Evolutionary conservation across 2,888 invertebrate genomes (phyloP).

Genomic region (Petrolisthes manimaculis): DNA sequence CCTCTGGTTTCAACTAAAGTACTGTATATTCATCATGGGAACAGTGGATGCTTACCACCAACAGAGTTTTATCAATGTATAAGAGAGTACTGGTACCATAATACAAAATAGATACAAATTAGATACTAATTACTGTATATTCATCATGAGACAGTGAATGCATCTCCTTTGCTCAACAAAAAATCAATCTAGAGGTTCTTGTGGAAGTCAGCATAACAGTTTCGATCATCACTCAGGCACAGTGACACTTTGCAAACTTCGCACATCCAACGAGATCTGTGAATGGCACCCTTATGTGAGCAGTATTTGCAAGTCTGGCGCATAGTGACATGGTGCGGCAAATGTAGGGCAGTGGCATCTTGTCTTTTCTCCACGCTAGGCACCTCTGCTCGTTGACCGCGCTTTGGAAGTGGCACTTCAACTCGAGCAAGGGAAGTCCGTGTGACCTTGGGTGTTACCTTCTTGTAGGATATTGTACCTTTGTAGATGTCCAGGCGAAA

Average conservation of each 20-base stretch:
- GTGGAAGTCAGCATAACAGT: not conserved
- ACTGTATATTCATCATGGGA: no score
- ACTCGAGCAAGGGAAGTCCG: not conserved
- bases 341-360: slow-evolving; percentile 10
- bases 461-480: not conserved
- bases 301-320: not conserved
- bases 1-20: no score
- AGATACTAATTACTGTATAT: no score
- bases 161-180: not conserved
- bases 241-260: not conserved
- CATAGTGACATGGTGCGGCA: not conserved
- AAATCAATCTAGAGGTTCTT: not conserved
- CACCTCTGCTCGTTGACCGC: not conserved
- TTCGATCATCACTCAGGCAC: not conserved
- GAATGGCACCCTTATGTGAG: not conserved
- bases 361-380: not conserved
- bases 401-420: not conserved
- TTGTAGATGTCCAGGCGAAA: not conserved
- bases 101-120: no score
- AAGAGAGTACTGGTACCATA: no score
- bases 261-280: not conserved
- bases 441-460: not conserved
- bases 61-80: no score
- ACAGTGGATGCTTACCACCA: no score
- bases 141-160: no score